Evolutionary conservation across 2,113 vertebrate species (phyloP).

Genomic region (Upupa epops): DNA sequence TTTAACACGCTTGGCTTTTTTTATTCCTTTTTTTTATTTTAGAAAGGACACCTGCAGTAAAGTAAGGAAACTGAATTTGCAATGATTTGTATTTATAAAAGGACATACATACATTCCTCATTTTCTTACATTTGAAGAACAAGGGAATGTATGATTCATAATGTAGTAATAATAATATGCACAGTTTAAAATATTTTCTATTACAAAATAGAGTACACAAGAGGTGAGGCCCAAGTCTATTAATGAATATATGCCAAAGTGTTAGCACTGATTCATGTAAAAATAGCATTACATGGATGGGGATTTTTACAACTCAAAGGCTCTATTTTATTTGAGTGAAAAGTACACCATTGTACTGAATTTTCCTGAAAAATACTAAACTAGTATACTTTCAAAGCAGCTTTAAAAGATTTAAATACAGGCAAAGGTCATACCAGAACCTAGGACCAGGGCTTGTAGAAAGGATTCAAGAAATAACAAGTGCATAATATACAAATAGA

Average conservation of each 20-base stretch:
- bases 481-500: background rate
- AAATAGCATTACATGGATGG: background rate
- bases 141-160: constrained; percentile 59
- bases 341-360: background rate
- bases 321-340: constrained; percentile 27
- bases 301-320: constrained; percentile 44
- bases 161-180: constrained; percentile 52
- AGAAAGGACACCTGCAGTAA: constrained; percentile 50
- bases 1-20: constrained; percentile 62
- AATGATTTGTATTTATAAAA: constrained; percentile 67
- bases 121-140: constrained; percentile 65
- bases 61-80: constrained; percentile 66
- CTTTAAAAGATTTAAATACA: constrained; percentile 1
- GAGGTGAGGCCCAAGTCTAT: constrained; percentile 44
- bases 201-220: constrained; percentile 70
- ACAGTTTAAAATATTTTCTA: constrained; percentile 69
- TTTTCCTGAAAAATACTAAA: background rate
- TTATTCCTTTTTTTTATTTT: background rate
- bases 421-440: constrained; percentile 23
- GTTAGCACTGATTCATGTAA: background rate
- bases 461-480: background rate
- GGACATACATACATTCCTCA: constrained; percentile 41
- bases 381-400: constrained; percentile 17
- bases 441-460: background rate
- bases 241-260: constrained; percentile 1